phyloP scores from a whole-genome alignment of 2,888 invertebrate species.

The Pandemis corylana region DNA sequence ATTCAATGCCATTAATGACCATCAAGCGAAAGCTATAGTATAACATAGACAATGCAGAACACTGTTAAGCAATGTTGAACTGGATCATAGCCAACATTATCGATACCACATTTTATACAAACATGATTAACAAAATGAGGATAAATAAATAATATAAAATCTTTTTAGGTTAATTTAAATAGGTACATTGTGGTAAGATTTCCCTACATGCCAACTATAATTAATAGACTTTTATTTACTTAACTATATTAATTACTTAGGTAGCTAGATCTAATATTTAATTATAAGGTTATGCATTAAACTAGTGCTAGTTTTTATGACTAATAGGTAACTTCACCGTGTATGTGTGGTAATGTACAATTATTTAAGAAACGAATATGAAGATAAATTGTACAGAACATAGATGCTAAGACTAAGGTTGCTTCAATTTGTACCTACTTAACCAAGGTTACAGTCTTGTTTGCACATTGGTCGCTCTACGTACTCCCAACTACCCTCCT shows the following conservation, averaged over 20 bases:
- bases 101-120: conserved; percentile 43
- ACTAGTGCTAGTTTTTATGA: conserved; percentile 24
- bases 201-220: conserved; percentile 19
- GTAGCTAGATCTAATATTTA: conserved; percentile 5
- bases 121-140: conserved; percentile 42
- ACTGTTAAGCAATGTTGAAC: conserved; percentile 34
- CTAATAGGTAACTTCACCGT: conserved; percentile 81
- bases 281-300: conserved; percentile 6
- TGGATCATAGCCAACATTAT: conserved; percentile 33
- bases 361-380: conserved; percentile 39
- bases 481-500: conserved; percentile 42
- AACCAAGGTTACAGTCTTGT: conserved; percentile 78
- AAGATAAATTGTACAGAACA: conserved; percentile 46
- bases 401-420: conserved; percentile 36
- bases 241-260: conserved; percentile 7
- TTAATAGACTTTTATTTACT: conserved; percentile 12
- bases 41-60: conserved; percentile 10
- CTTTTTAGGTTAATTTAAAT: conserved; percentile 66
- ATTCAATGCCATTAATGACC: conserved; percentile 9
- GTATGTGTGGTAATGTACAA: conserved; percentile 60
- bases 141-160: conserved; percentile 72
- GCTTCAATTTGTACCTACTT: conserved; percentile 70
- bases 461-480: conserved; percentile 76
- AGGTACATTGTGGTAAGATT: conserved; percentile 47
- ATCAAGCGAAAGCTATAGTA: conserved; percentile 22